Percentiles rank a stretch among this genome's conserved stretches.
Conservation (phyloP, 2,888 invertebrate genomes). For the Rhyacophila evoluta region DNA sequence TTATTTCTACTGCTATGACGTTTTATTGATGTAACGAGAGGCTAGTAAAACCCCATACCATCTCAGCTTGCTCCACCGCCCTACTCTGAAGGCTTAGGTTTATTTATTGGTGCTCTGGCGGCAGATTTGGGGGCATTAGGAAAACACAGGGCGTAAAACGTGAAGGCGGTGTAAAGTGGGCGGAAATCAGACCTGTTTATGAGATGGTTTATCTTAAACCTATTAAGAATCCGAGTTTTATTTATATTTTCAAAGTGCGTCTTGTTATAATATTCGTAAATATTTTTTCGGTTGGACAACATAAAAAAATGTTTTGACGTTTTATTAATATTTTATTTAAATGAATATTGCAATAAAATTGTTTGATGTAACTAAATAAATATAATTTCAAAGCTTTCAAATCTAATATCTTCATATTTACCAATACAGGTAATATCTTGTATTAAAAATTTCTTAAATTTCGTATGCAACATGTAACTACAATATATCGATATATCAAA, state of each 20-base stretch:
- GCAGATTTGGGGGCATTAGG: constrained; percentile 34
- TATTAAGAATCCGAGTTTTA: constrained; percentile 29
- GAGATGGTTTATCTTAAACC: constrained; percentile 27
- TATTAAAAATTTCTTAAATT: too few relatives aligned
- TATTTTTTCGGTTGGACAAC: too few relatives aligned
- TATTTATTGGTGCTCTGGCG: constrained; percentile 39
- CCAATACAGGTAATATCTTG: too few relatives aligned
- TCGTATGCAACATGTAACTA: too few relatives aligned
- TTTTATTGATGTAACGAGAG: background rate
- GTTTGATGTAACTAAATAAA: too few relatives aligned
- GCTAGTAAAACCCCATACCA: background rate
- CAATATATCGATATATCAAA: too few relatives aligned
- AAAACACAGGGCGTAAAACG: constrained; percentile 14
- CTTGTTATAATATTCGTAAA: too few relatives aligned
- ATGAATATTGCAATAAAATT: too few relatives aligned
- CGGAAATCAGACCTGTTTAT: constrained; percentile 28
- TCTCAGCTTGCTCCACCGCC: background rate
- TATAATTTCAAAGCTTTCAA: too few relatives aligned
- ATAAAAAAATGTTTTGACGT: too few relatives aligned
- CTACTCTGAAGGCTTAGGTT: constrained; percentile 30
- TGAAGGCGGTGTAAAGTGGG: constrained; percentile 19
- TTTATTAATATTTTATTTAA: too few relatives aligned
- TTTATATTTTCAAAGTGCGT: constrained; percentile 8
- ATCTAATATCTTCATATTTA: too few relatives aligned
- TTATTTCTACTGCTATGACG: background rate